phyloP scores from a whole-genome alignment of 2,797 vertebrate species.

The Rallus crepitans region DNA sequence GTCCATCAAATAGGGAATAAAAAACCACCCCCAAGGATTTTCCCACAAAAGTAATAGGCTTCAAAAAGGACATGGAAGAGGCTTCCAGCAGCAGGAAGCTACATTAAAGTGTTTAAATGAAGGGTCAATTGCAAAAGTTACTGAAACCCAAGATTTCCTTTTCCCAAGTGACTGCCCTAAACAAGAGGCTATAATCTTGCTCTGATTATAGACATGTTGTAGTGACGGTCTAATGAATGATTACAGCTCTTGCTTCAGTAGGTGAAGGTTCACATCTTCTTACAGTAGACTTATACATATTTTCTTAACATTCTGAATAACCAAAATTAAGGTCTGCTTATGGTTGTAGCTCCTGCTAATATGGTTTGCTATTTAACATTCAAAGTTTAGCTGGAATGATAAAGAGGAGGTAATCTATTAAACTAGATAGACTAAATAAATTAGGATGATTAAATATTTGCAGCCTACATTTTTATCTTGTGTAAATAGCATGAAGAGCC shows the following conservation, averaged over 20 bases:
- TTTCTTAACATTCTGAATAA: background rate
- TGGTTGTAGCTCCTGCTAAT: background rate
- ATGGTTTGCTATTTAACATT: background rate
- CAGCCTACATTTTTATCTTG: background rate
- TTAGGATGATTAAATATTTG: conserved; percentile 6
- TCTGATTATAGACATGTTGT: background rate
- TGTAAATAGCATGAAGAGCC: background rate
- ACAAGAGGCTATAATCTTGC: background rate
- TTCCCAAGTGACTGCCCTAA: background rate
- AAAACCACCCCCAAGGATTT: background rate
- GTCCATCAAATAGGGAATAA: background rate
- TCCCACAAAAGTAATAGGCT: background rate
- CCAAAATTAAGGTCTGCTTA: background rate
- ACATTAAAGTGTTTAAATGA: background rate
- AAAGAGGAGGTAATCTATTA: background rate
- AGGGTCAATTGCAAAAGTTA: background rate
- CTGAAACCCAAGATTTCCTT: background rate
- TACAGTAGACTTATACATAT: background rate
- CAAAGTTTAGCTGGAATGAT: background rate
- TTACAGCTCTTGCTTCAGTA: background rate
- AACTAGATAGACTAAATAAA: background rate
- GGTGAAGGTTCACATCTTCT: background rate
- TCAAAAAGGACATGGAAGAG: background rate
- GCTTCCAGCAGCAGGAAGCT: background rate
- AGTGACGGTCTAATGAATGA: background rate